These are phyloP conservation scores for Drosophila malerkotliana DNA, from an alignment of 1,140 invertebrate species.

Conservation along the genomic window DNA sequence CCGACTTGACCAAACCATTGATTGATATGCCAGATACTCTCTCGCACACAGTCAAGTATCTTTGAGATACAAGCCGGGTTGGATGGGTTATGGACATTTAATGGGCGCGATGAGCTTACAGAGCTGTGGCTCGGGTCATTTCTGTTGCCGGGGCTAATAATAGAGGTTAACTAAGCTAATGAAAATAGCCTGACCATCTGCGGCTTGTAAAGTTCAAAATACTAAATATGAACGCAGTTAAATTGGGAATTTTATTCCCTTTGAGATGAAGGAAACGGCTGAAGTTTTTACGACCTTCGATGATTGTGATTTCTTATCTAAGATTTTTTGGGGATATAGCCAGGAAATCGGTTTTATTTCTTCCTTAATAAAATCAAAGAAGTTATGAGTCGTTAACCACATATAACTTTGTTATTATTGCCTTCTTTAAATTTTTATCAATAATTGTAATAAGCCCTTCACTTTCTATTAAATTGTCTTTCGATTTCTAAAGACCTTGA, in stretches of 20 bases:
- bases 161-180: slow-evolving; percentile 74
- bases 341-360: slow-evolving; percentile 5
- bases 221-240: slow-evolving; percentile 43
- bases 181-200: slow-evolving; percentile 42
- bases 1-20: slow-evolving; percentile 51
- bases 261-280: slow-evolving; percentile 16
- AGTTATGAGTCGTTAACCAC: no score
- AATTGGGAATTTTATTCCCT: slow-evolving; percentile 32
- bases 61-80: slow-evolving; percentile 12
- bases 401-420: no score
- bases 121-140: slow-evolving; percentile 40
- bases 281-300: slow-evolving; percentile 14
- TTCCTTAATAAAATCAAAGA: slow-evolving; percentile 4
- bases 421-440: background rate
- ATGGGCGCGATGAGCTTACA: slow-evolving; percentile 45
- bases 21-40: slow-evolving; percentile 65
- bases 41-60: background rate
- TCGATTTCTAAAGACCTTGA: slow-evolving; percentile 43
- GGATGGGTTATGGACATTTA: slow-evolving; percentile 51
- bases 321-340: slow-evolving; percentile 5
- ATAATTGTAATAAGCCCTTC: slow-evolving; percentile 17
- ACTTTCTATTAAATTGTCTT: slow-evolving; percentile 40
- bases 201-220: slow-evolving; percentile 33
- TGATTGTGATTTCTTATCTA: slow-evolving; percentile 17
- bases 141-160: slow-evolving; percentile 55